Evolutionary conservation across 1,140 invertebrate species (phyloP).

Genomic region (Hirudo medicinalis): DNA sequence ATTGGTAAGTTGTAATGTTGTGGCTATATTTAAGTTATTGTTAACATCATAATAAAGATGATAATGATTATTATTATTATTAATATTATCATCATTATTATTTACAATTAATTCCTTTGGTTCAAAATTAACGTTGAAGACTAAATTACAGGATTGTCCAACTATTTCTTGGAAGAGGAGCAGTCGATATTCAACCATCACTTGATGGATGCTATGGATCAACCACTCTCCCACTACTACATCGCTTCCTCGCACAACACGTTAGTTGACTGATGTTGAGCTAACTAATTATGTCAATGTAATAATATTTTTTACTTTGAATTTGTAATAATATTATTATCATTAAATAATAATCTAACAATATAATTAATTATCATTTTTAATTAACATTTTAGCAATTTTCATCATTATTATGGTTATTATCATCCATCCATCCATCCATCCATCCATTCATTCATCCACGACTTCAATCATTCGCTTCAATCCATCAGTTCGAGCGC

Average conservation of each 20-base stretch:
- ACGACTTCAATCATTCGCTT: too few species aligned
- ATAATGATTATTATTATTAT: not conserved
- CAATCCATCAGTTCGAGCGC: too few species aligned
- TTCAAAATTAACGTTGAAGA: not conserved
- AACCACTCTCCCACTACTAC: slow-evolving; percentile 52
- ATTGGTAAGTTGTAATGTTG: not conserved
- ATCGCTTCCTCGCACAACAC: slow-evolving; percentile 56
- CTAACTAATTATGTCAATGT: not conserved
- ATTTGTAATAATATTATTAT: too few species aligned
- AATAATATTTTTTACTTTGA: too few species aligned
- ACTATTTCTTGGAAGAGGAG: slow-evolving; percentile 7
- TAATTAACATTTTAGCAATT: not conserved
- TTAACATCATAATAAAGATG: not conserved
- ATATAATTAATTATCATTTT: too few species aligned
- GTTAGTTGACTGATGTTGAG: slow-evolving; percentile 31
- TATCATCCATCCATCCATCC: too few species aligned
- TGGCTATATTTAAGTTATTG: not conserved
- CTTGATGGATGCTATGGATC: slow-evolving; percentile 44
- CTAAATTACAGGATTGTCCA: slow-evolving; percentile 8
- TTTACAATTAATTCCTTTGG: too few species aligned
- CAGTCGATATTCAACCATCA: slow-evolving; percentile 5
- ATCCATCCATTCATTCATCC: too few species aligned
- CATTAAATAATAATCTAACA: too few species aligned
- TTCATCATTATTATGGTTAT: not conserved
- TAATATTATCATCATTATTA: too few species aligned